These are phyloP conservation scores for Colaptes auratus DNA, from an alignment of 2,113 vertebrate genomes.

Conservation along the genomic window DNA sequence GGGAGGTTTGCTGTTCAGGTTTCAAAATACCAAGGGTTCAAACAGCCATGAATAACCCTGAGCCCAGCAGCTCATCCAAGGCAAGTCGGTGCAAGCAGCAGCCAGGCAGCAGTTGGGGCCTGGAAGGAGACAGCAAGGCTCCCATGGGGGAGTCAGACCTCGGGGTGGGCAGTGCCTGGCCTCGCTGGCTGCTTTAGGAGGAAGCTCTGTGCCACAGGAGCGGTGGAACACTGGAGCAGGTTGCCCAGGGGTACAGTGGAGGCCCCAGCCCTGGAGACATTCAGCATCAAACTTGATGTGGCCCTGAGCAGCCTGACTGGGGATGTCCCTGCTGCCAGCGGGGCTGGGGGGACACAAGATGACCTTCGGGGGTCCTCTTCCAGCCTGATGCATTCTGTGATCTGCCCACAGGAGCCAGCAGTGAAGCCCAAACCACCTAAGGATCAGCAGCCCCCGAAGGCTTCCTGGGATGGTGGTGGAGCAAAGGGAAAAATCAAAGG, in stretches of 20 bases:
- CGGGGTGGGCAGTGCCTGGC: accelerated
- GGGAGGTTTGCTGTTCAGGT: not conserved
- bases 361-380: no score
- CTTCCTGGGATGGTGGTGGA: accelerated
- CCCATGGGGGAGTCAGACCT: not conserved
- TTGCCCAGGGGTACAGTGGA: no score
- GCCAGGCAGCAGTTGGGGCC: not conserved
- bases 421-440: accelerated
- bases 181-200: not conserved
- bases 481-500: not conserved
- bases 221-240: no score
- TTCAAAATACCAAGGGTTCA: not conserved
- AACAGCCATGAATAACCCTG: not conserved
- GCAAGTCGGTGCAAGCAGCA: not conserved
- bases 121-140: not conserved
- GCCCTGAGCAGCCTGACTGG: no score
- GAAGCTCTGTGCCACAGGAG: no score
- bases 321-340: no score
- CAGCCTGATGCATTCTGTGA: no score
- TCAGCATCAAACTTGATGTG: no score
- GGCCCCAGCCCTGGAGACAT: no score
- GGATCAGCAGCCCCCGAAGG: accelerated
- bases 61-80: not conserved
- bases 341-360: no score
- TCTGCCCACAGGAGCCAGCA: not conserved